Conservation (phyloP, 1,140 invertebrate genomes). For the Trinorchestia longiramus region DNA sequence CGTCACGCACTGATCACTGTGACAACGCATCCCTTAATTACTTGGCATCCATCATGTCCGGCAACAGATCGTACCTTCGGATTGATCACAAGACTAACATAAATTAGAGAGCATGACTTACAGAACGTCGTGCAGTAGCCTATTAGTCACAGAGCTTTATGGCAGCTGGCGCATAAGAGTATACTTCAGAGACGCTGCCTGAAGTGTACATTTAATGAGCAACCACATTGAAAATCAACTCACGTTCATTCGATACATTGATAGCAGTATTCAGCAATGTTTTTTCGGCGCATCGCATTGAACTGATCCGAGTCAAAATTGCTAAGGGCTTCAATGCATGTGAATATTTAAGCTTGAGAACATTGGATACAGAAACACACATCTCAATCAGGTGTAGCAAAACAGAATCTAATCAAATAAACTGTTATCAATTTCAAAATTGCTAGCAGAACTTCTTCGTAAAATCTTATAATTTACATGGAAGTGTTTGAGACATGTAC, state of each 20-base stretch:
- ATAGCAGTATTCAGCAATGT: background rate
- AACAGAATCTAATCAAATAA: background rate
- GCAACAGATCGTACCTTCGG: background rate
- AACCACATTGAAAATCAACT: background rate
- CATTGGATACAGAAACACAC: background rate
- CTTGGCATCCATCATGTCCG: background rate
- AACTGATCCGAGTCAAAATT: background rate
- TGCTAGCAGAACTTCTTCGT: background rate
- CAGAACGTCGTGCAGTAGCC: background rate
- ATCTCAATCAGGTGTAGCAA: background rate
- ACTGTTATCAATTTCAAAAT: background rate
- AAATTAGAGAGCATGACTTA: slow-evolving; percentile 37
- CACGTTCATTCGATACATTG: background rate
- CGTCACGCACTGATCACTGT: background rate
- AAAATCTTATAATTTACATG: background rate
- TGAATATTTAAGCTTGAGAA: background rate
- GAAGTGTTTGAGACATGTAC: background rate
- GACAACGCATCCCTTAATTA: slow-evolving; percentile 31
- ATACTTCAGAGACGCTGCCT: background rate
- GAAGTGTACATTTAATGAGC: background rate
- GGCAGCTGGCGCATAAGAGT: background rate
- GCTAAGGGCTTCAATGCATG: background rate
- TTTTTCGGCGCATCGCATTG: background rate
- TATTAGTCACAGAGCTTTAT: slow-evolving; percentile 26
- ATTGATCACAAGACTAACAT: slow-evolving; percentile 20